Evolutionary conservation across 2,113 vertebrate genomes (phyloP), one percentile per base, ranked within the genome.

Genomic region (Sigmodon hispidus): DNA sequence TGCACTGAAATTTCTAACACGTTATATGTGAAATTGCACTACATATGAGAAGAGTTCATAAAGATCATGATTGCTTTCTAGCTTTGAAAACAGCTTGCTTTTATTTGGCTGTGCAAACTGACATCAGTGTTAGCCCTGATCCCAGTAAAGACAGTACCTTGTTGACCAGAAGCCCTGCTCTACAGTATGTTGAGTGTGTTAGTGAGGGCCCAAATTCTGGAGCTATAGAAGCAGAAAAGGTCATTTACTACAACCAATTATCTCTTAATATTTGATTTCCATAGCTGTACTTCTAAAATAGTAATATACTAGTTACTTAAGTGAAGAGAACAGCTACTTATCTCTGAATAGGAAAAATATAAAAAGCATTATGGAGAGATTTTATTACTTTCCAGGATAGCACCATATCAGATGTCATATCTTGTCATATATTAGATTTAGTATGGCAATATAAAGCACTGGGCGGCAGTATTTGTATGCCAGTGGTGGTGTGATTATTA

Each of bases 11-110:
- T 93, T 92, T 77, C 61, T 67, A 95, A n/a, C 1, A 1, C 48
- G 79, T 91, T 96, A 61, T 81, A 81, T 67, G 48, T 75, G 55
- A 91, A 96, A 94, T 48, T 89, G 45, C 50, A 85, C 19, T 65
- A 63, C 81, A 73, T 36, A 83, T 89, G 87, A 83, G 45, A 91
- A 90, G 87, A 87, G 12, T 55, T 86, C 88, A 88, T 90, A 87
- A 96, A 88, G 40, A 92, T 85, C 75, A 52, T 90, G 55, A 94
- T 85, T 95, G n/a, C 67, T 84, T 97, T 91, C 61, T 63, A 90
- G 80, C 45, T 45, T 90, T 88, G 90, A 94, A 97, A 95, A 84
- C 29, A 67, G 57, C 57, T 52, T 40, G 91, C 94, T 94, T 55
- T 40, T 92, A 52, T 88, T 92, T 94, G 76, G 87, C 91, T 81